Evolutionary conservation across 2,113 vertebrate genomes (phyloP), one percentile per base, ranked within the genome.

Genomic region (Cricetomys ansorgei): DNA sequence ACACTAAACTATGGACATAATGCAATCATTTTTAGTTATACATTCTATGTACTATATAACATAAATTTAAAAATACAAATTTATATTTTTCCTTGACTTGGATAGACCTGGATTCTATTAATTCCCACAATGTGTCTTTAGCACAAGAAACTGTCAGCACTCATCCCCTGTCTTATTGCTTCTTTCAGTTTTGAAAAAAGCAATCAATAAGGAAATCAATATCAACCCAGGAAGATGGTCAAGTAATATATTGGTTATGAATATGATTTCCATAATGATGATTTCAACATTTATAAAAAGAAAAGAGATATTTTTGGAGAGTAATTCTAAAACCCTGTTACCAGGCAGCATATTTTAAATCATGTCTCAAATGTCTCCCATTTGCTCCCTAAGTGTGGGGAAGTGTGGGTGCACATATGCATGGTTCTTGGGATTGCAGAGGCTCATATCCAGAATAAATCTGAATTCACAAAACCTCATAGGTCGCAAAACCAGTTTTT

Each of bases 191-290:
- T 17, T 79, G n/a, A 57, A 94, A 93, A 89, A 81, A 76, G 57
- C 31, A 83, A 70, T 83, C 95, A 73, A 95, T 85, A 83, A 73
- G 50, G 62, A 95, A 73, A 91, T 77, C 94, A 83, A 48, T 65
- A 83, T 27, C 55, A 88, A 65, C 34, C 48, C 85, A 87, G 77
- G 75, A 95, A 94, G 72, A 89, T 12, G 59, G 27, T 75, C 91
- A 84, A 70, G 55, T 1, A 23, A 73, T 43, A 50, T 1, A 53
- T 65, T 69, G 85, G 67, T 80, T 93, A 75, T 55, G 50, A 88
- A 93, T 59, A 11, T 59, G 19, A 80, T 92, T 88, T 75, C 37
- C 53, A 64, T 93, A 75, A 48, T 55, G 70, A 85, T 48, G 45
- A 89, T 2, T 43, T 37, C 1, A 48, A 19, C 43, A 23, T 62